Percentiles rank a stretch among this genome's conserved stretches.
Evolutionary conservation across 2,888 invertebrate genomes (phyloP).

Genomic region (Flabesymbios commensalis): DNA sequence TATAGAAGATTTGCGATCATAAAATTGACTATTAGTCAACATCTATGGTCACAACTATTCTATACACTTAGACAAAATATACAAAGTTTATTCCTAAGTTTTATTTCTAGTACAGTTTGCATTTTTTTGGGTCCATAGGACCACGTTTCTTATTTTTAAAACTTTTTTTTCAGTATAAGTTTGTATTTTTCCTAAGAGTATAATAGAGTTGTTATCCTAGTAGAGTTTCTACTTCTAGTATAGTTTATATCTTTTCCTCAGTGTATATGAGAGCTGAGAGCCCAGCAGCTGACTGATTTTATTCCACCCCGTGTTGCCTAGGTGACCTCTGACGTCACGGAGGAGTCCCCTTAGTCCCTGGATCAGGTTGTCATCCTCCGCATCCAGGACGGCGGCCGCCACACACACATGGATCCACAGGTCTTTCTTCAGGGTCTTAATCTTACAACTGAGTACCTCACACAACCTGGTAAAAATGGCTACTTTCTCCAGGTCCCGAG

Average conservation of each 20-base stretch:
- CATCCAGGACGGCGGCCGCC: conserved; percentile 16
- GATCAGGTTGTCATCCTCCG: conserved; percentile 11
- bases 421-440: conserved; percentile 11
- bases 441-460: conserved; percentile 1
- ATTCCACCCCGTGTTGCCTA: conserved; percentile 27
- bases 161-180: no score
- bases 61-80: no score
- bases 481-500: conserved; percentile 19
- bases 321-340: conserved; percentile 7
- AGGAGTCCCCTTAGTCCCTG: conserved; percentile 16
- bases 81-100: no score
- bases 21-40: no score
- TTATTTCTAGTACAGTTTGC: no score
- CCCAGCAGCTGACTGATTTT: conserved; percentile 25
- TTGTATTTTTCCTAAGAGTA: no score
- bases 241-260: conserved; percentile 29
- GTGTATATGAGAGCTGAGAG: conserved; percentile 15
- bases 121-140: no score
- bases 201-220: no score
- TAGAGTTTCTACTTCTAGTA: conserved; percentile 12
- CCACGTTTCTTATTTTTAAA: no score
- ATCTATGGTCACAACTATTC: no score
- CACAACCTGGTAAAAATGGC: conserved; percentile 25
- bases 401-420: conserved; percentile 27
- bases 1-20: no score